phyloP scores from a whole-genome alignment of 1,140 invertebrate species.

The Bombus balteatus region DNA sequence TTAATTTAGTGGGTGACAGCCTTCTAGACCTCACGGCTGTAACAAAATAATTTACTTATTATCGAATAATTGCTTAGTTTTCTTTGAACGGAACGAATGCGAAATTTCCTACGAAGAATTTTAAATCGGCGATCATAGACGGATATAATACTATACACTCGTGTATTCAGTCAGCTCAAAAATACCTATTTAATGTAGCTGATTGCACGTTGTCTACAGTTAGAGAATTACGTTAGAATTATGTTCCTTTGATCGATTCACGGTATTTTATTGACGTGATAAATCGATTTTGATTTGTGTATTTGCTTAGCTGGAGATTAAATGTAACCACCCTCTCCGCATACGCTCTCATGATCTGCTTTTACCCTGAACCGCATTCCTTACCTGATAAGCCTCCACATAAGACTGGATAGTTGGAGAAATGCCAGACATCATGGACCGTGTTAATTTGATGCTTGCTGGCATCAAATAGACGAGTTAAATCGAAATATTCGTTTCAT shows the following conservation, averaged over 20 bases:
- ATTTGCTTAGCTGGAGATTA: constrained; percentile 35
- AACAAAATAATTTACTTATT: constrained; percentile 9
- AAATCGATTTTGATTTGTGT: constrained; percentile 28
- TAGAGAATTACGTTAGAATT: neutral
- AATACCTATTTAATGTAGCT: neutral
- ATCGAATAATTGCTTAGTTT: neutral
- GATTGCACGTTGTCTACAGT: too few relatives aligned
- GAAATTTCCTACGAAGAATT: neutral
- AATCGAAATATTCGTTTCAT: constrained; percentile 40
- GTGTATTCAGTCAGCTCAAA: neutral
- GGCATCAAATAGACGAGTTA: constrained; percentile 15
- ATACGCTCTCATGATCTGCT: constrained; percentile 10
- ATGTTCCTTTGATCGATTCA: neutral
- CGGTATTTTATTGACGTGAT: neutral
- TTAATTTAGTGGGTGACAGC: neutral
- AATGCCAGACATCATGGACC: constrained; percentile 37
- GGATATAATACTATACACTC: neutral
- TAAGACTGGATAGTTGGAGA: constrained; percentile 53
- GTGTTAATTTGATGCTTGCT: constrained; percentile 24
- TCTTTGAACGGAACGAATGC: too few relatives aligned
- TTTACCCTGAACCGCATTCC: constrained; percentile 47
- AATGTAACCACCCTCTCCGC: constrained; percentile 35
- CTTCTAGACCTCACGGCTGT: neutral
- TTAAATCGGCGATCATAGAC: neutral
- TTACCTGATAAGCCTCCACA: constrained; percentile 55